Evolutionary conservation across 2,113 vertebrate genomes (phyloP).

Genomic region (Brienomyrus longianalis): DNA sequence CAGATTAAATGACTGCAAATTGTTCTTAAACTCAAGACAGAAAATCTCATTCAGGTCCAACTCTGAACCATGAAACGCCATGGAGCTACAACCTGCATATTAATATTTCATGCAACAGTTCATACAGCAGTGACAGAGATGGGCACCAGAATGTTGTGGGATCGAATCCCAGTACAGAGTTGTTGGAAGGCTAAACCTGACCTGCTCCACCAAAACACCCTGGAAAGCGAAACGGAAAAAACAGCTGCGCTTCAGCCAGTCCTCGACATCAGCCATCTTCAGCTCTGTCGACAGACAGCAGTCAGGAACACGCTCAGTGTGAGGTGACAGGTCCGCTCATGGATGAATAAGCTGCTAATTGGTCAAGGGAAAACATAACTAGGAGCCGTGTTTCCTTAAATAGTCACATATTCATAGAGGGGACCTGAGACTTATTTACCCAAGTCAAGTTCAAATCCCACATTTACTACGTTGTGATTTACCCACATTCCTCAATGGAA

Average conservation of each 20-base stretch:
- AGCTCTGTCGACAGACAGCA: neutral
- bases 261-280: neutral
- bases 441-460: neutral
- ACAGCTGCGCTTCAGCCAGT: neutral
- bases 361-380: conserved; percentile 1
- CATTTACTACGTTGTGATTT: conserved; percentile 35
- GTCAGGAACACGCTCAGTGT: neutral
- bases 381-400: conserved; percentile 36
- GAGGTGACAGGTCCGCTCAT: neutral
- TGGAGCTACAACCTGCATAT: no score
- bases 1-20: neutral
- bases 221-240: neutral
- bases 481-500: conserved; percentile 51
- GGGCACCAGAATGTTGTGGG: neutral
- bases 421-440: neutral
- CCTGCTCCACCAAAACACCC: neutral
- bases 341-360: neutral
- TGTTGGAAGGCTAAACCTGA: neutral
- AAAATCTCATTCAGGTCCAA: neutral
- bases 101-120: neutral
- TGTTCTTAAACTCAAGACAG: neutral
- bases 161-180: neutral
- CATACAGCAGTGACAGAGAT: neutral
- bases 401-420: conserved; percentile 31
- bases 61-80: no score